Evolutionary conservation across 2,888 invertebrate genomes (phyloP).

Genomic region (Lasioglossum pauxillum): DNA sequence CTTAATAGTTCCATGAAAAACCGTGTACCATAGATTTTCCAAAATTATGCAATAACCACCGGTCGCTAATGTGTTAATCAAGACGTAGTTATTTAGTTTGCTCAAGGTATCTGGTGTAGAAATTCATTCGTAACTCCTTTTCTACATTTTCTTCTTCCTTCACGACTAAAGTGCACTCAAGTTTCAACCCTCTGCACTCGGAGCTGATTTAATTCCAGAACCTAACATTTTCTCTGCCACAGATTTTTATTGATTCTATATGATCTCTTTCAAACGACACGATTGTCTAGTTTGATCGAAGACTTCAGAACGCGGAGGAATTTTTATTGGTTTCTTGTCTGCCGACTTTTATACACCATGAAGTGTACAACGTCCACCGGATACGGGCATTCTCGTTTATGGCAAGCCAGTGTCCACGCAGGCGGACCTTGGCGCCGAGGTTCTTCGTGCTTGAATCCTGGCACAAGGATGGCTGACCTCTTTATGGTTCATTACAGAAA

Average conservation of each 20-base stretch:
- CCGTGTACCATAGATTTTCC: too few species aligned
- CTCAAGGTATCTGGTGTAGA: too few species aligned
- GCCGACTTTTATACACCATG: slow-evolving; percentile 44
- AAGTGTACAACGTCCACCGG: slow-evolving; percentile 32
- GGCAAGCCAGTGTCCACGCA: slow-evolving; percentile 31
- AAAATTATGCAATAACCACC: too few species aligned
- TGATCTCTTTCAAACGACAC: background rate
- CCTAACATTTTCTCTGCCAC: background rate
- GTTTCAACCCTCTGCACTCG: background rate
- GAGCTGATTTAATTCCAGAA: background rate
- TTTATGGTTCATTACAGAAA: background rate
- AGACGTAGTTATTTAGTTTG: too few species aligned
- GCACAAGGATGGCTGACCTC: background rate
- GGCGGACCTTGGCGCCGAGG: slow-evolving; percentile 56
- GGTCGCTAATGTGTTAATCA: too few species aligned
- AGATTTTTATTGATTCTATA: too few species aligned
- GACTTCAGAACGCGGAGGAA: background rate
- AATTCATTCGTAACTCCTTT: too few species aligned
- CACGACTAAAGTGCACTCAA: too few species aligned
- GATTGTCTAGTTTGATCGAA: background rate
- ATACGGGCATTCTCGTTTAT: slow-evolving; percentile 50
- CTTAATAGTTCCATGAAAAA: too few species aligned
- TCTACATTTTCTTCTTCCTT: too few species aligned
- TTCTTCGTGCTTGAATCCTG: slow-evolving; percentile 11
- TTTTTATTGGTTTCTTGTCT: slow-evolving; percentile 53